phyloP scores from a whole-genome alignment of 2,888 invertebrate species.

The Cryptocheilus praepositus region DNA sequence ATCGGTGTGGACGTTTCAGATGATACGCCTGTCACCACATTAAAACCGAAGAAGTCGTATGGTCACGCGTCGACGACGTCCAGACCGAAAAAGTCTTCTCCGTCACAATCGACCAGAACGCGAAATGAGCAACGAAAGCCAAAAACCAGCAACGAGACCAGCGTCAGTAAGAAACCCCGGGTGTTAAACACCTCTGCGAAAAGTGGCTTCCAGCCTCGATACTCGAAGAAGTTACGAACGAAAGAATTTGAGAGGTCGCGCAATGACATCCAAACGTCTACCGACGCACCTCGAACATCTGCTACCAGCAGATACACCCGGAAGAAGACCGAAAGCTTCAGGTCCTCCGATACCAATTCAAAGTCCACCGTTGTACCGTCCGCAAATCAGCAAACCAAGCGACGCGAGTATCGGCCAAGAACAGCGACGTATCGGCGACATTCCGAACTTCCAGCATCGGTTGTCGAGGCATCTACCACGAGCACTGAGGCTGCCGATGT shows the following conservation, averaged over 20 bases:
- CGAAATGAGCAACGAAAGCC: slow-evolving; percentile 9
- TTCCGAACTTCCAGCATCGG: slow-evolving; percentile 57
- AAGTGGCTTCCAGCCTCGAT: slow-evolving; percentile 34
- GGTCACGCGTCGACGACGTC: slow-evolving; percentile 7
- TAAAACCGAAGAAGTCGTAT: slow-evolving; percentile 30
- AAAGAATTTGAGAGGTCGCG: slow-evolving; percentile 28
- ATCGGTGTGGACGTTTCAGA: not conserved
- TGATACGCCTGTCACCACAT: slow-evolving; percentile 9
- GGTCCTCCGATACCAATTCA: slow-evolving; percentile 24
- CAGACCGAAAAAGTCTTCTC: slow-evolving; percentile 19
- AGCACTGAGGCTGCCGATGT: slow-evolving; percentile 39
- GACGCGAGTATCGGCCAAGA: slow-evolving; percentile 63
- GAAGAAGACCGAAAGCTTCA: slow-evolving; percentile 48
- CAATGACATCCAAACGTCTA: slow-evolving; percentile 28
- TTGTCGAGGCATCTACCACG: slow-evolving; percentile 38
- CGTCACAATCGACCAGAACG: not conserved
- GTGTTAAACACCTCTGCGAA: slow-evolving; percentile 16
- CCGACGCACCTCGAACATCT: slow-evolving; percentile 21
- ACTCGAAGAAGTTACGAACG: slow-evolving; percentile 34
- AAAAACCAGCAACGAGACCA: not conserved
- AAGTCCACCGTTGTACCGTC: slow-evolving; percentile 14
- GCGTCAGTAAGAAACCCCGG: slow-evolving; percentile 3
- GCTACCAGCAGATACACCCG: slow-evolving; percentile 50
- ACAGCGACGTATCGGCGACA: slow-evolving; percentile 70
- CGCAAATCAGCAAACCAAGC: slow-evolving; percentile 29